Base-by-base conservation (phyloP, 2,797 vertebrate genomes). In the Brachyalestes nurse region DNA sequence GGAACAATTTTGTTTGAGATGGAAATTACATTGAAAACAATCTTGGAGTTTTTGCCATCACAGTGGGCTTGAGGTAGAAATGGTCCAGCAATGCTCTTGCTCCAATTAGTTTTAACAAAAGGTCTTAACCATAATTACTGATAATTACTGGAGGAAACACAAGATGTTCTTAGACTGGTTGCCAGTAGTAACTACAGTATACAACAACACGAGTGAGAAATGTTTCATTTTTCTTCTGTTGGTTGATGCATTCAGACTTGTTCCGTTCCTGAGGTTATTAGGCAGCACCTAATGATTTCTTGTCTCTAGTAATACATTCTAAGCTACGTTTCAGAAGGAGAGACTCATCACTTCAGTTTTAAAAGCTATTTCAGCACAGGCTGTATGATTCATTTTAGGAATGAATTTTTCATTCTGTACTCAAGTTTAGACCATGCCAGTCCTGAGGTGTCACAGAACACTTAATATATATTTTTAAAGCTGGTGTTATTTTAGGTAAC, bases 1-100 rank as follows among this genome's bases (percentile, higher is more conserved):
- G 83, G 83, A 67, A 69, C 40, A 45, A 38, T 75, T 83, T 85
- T 70, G 80, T 85, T 87, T 87, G 83, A 83, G 78, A 65, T 85
- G 86, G 79, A 83, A 87, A 87, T 87, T 49, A 77, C 66, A 47
- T 77, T 78, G 5, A 45, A 64, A 83, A 61, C 49, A 58, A 62
- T 82, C 60, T 25, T 77, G 62, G 55, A 75, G 45, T 62, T 79
- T 73, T 65, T 55, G 28, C 23, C 38, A 40, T 34, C 61, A 42
- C 51, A 5, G n/a, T 21, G 12, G 70, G n/a, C 28, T 77, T 55
- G 45, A 16, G 16, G 21, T 60, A 17, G 53, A 57, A 19, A 28
- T 10, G 17, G 25, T 49, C 65, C 64, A 67, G 70, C 75, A 16
- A 23, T 67, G 17, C 45, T 47, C 66, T 71, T 9, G 3, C 47